Evolutionary conservation across 2,888 invertebrate species (phyloP).

Genomic region (Rhagium mordax): DNA sequence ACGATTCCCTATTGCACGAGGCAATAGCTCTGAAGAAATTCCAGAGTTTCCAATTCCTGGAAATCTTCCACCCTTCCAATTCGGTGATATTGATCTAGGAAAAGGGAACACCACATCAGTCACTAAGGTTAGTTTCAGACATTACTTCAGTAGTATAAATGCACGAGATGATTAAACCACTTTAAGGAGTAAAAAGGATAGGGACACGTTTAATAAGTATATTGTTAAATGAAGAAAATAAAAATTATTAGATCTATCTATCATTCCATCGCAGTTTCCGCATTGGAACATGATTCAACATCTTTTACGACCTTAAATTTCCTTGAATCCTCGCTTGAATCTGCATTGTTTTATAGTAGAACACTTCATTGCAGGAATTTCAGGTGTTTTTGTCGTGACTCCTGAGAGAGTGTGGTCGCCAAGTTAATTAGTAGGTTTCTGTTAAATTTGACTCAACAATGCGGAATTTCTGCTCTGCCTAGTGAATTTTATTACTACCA

Average conservation of each 20-base stretch:
- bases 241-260: too few relatives aligned
- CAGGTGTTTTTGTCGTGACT: neutral
- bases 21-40: slow-evolving; percentile 46
- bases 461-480: neutral
- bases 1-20: slow-evolving; percentile 50
- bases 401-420: neutral
- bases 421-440: neutral
- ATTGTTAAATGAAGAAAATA: too few relatives aligned
- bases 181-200: too few relatives aligned
- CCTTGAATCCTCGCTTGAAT: too few relatives aligned
- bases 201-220: too few relatives aligned
- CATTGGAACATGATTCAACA: neutral
- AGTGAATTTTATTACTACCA: neutral
- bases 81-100: slow-evolving; percentile 62
- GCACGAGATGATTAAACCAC: too few relatives aligned
- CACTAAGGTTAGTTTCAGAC: slow-evolving; percentile 65
- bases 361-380: neutral
- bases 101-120: slow-evolving; percentile 68
- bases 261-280: too few relatives aligned
- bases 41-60: slow-evolving; percentile 49
- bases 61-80: slow-evolving; percentile 42
- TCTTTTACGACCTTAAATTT: neutral
- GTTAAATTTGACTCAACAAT: neutral
- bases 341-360: too few relatives aligned
- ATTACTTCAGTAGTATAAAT: too few relatives aligned